Conservation (phyloP, 2,797 vertebrate genomes). For the Sebastes variabilis region DNA sequence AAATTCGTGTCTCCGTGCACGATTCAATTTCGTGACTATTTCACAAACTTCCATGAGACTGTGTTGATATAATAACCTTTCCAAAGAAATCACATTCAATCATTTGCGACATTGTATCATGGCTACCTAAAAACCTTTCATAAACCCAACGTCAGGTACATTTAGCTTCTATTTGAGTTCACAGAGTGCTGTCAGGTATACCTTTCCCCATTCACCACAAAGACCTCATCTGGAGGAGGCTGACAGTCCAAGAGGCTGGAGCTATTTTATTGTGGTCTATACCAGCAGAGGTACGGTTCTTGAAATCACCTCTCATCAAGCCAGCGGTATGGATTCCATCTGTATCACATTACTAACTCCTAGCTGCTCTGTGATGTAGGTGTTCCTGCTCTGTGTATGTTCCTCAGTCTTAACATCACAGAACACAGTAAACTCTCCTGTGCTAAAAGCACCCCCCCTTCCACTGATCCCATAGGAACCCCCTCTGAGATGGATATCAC, state of each 20-base stretch:
- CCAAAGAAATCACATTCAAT: conserved; percentile 11
- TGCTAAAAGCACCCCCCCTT: not conserved
- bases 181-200: not conserved
- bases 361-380: conserved; percentile 30
- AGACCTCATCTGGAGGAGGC: conserved; percentile 11
- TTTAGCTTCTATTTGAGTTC: not conserved
- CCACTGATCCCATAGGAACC: conserved; percentile 2
- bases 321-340: conserved; percentile 53
- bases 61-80: not conserved
- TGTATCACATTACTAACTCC: conserved; percentile 59
- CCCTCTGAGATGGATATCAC: conserved; percentile 35
- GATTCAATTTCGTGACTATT: too few relatives aligned
- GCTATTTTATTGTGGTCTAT: conserved; percentile 27
- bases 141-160: conserved; percentile 31
- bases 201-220: conserved; percentile 10
- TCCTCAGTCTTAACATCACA: conserved; percentile 31
- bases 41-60: too few relatives aligned
- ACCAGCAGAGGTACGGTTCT: conserved; percentile 6
- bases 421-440: conserved; percentile 18
- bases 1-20: not conserved
- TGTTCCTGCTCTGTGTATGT: conserved; percentile 30
- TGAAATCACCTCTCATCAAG: conserved; percentile 26
- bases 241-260: not conserved
- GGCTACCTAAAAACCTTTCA: conserved; percentile 14
- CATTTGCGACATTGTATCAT: conserved; percentile 24